Evolutionary conservation across 2,888 invertebrate species (phyloP), one percentile per base, ranked within the genome.

Genomic region (Noctua pronuba): DNA sequence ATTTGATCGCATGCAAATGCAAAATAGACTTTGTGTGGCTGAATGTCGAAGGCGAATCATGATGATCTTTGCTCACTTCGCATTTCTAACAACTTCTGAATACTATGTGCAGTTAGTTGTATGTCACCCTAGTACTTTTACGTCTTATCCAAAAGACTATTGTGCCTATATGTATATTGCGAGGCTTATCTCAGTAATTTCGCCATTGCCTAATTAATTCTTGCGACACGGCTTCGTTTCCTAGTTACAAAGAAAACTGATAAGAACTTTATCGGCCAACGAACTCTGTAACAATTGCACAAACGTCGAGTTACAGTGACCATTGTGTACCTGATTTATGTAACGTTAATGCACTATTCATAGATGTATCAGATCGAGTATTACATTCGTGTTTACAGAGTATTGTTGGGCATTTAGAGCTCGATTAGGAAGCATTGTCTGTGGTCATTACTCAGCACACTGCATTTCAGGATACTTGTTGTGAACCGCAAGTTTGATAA

Each of bases 241-340:
- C 90, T 90, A 88, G 87, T 90, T 91, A 92, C 89, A 93, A 95
- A 94, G 94, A 95, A 94, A 92, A 90, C 91, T 93, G 96, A 96
- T 95, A 96, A 95, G 93, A 90, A 86, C 82, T 91, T 92, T 95
- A 96, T 96, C 96, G 95, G 94, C 75, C 95, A 94, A 90, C 87
- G 95, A 95, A 94, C 95, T 94, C 87, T 68, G 83, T 86, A 89
- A 90, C 90, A 92, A 92, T 94, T 93, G 92, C 92, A 91, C 90
- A 92, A 93, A 92, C 85, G 76, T 80, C 85, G 78, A 79, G 75
- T 82, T 85, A 75, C 85, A 78, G 72, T 82, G 82, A 87, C 83
- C 87, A 87, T 87, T 88, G 87, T 85, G 77, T 73, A 88, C 87
- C 87, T 88, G 85, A 75, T 75, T 83, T 88, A 74, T 81, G 76